Evolutionary conservation across 2,113 vertebrate species (phyloP).

Genomic region (Nansenia antarctica): DNA sequence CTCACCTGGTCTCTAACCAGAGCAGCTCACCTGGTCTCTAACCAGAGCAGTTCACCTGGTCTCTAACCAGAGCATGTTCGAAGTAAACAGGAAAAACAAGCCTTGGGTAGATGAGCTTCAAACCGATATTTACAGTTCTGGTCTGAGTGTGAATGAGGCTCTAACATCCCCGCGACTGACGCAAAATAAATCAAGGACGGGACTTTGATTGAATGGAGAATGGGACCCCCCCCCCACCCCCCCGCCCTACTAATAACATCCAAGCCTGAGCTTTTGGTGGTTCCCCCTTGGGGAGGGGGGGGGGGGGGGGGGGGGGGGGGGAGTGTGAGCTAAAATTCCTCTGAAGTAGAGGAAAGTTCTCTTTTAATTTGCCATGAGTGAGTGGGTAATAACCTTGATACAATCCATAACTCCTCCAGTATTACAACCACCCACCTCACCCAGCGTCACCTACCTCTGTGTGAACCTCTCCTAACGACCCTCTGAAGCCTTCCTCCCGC

Average conservation of each 20-base stretch:
- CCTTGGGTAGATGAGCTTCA: background rate
- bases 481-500: constrained; percentile 20
- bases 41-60: background rate
- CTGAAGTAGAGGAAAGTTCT: constrained; percentile 53
- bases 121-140: constrained; percentile 9
- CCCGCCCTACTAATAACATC: constrained; percentile 62
- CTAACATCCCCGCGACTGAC: constrained; percentile 34
- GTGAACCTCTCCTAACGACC: constrained; percentile 36
- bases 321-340: constrained; percentile 53
- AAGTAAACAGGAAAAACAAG: constrained; percentile 16
- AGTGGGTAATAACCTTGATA: constrained; percentile 67
- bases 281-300: constrained; percentile 59
- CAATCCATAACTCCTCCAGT: constrained; percentile 58
- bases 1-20: no score
- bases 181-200: constrained; percentile 55
- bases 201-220: constrained; percentile 54
- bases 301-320: constrained; percentile 52
- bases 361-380: constrained; percentile 65
- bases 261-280: constrained; percentile 47
- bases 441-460: constrained; percentile 30
- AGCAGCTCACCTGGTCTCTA: no score
- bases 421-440: constrained; percentile 60
- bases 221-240: constrained; percentile 24
- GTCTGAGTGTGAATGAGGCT: constrained; percentile 31
- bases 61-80: background rate